Conservation (phyloP, 2,797 vertebrate species). For the Neosalanx taihuensis region DNA sequence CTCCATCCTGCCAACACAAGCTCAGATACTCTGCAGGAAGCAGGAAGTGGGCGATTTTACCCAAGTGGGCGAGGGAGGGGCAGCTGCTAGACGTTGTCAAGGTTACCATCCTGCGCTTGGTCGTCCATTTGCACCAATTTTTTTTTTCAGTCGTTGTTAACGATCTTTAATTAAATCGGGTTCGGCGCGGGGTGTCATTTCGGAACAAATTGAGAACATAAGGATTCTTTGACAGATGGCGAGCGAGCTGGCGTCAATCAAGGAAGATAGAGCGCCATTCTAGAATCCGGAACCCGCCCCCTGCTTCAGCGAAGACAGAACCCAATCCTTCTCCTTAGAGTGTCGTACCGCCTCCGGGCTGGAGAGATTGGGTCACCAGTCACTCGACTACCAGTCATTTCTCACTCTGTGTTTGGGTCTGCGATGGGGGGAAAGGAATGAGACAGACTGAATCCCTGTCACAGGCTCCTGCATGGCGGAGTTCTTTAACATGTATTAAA, state of each 20-base stretch:
- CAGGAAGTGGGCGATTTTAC: conserved; percentile 1
- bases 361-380: too few species aligned
- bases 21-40: conserved; percentile 18
- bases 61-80: neutral
- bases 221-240: neutral
- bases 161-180: conserved; percentile 27
- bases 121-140: too few species aligned
- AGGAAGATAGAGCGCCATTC: neutral
- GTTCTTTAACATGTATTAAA: conserved; percentile 67
- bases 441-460: conserved; percentile 41
- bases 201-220: neutral
- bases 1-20: conserved; percentile 39
- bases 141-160: conserved; percentile 24
- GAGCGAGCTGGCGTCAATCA: neutral
- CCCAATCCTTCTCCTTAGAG: conserved; percentile 6
- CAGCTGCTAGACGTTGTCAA: conserved; percentile 1
- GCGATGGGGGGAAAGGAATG: conserved; percentile 49
- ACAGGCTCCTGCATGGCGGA: conserved; percentile 54
- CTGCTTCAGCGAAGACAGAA: neutral
- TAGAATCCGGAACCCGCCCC: too few species aligned
- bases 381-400: conserved; percentile 38
- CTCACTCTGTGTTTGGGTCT: conserved; percentile 37
- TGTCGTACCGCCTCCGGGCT: conserved; percentile 24
- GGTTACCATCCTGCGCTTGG: conserved; percentile 19
- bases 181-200: neutral